phyloP scores from a whole-genome alignment of 2,113 vertebrate genomes.

The Apodemus speciosus region DNA sequence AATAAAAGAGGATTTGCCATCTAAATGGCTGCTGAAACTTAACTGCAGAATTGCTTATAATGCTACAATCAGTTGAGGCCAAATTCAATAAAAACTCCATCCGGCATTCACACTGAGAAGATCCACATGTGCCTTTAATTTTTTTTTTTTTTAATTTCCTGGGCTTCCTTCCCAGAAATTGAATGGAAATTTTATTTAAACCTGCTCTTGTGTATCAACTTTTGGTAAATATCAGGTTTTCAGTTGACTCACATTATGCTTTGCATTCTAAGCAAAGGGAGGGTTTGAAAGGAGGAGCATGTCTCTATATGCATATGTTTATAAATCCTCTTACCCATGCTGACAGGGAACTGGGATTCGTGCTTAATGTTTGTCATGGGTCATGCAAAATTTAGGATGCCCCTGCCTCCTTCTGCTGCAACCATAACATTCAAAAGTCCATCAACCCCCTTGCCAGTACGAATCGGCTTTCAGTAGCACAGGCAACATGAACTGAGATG shows the following conservation, averaged over 20 bases:
- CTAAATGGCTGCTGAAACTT: conserved; percentile 68
- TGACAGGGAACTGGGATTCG: neutral
- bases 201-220: conserved; percentile 75
- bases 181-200: conserved; percentile 79
- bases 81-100: conserved; percentile 80
- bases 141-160: conserved; percentile 76
- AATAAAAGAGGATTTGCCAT: conserved; percentile 17
- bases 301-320: neutral
- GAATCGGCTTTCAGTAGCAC: conserved; percentile 65
- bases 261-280: conserved; percentile 25
- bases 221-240: conserved; percentile 62
- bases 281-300: neutral
- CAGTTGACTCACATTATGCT: conserved; percentile 29
- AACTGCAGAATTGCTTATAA: conserved; percentile 67
- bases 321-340: neutral
- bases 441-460: conserved; percentile 10
- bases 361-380: neutral
- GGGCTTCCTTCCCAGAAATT: conserved; percentile 83
- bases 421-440: conserved; percentile 38
- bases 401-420: neutral
- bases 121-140: conserved; percentile 76
- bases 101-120: conserved; percentile 75
- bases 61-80: conserved; percentile 65
- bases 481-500: conserved; percentile 16
- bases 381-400: conserved; percentile 34